Evolutionary conservation across 2,797 vertebrate species (phyloP), one percentile per base, ranked within the genome.

Genomic region (Rhinoraja longicauda): DNA sequence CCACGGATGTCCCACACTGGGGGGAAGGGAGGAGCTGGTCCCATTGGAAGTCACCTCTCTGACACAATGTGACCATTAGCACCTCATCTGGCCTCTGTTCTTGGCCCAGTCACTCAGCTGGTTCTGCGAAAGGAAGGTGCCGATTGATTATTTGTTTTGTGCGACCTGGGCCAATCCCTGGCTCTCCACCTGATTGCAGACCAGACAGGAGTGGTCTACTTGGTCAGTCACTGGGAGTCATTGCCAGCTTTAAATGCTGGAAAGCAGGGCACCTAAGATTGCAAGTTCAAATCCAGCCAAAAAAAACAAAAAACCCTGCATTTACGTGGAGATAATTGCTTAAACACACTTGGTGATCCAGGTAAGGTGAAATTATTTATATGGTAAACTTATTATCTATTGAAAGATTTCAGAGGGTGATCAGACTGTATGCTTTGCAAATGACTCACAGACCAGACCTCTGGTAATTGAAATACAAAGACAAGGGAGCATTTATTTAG

Each of bases 21-120:
- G 82, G 82, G 82, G 82, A 86, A n/a, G 57, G 82, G 82, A 15
- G 17, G 26, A 1, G 26, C 86, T n/a, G 32, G 57, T 53, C 29
- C 82, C 82, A 64, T 86, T 59, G 82, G 79, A 39, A 78, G 36
- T 36, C 36, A 78, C 24, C 79, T 82, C 53, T 57, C 79, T 10
- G 82, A 86, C 57, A 86, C 82, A 86, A 86, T 86, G 29, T 6
- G 26, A 59, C 82, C 82, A 86, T 86, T 86, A 86, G 82, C 82
- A 62, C 9, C 82, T 62, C 57, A 64, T 64, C 32, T 64, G 29
- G 29, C 57, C 32, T 15, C 57, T 6, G 6, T 32, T 62, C 82
- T 13, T 32, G 13, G 10, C 32, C 29, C 13, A 62, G 82, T 86
- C 26, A 4, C 57, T 59, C 5, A 59, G n/a, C 57, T 64, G 82